Base-by-base conservation (phyloP, 2,113 vertebrate species). In the Prunella fulvescens region DNA sequence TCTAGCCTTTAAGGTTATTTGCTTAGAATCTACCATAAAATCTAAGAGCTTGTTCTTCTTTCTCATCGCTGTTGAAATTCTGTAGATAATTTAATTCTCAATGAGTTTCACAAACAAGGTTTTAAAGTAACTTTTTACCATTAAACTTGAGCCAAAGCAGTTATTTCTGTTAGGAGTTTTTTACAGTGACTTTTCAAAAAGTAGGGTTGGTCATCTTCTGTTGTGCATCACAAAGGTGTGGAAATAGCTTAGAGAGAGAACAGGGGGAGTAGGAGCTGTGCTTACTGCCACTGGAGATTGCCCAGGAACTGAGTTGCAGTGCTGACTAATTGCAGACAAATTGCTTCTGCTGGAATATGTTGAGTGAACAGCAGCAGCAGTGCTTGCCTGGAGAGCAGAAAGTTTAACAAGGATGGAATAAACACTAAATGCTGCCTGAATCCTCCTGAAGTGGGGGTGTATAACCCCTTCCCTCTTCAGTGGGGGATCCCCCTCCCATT, bases 261-360 rank as follows among this genome's bases (percentile, higher is more conserved):
- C 16, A 42, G 28, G 15, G 29, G 50, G 45, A 54, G 67, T 3
- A 53, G n/a, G 73, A 89, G 3, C 64, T 37, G 73, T 57, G 62
- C 73, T 57, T 9, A 9, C 42, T 90, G 67, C 42, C n/a, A n/a
- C 91, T 66, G 13, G 42, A 85, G 35, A 31, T 47, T 88, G 74
- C 87, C 74, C 45, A 45, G 73, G 92, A 64, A 31, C 81, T 22
- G 73, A 35, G 54, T 25, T 80, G 66, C 79, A 5, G 14, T 44
- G 56, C 90, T 88, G 90, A 90, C 82, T 92, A 96, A 88, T 84
- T 92, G 86, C 83, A 71, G 80, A 74, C 33, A 96, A 90, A 83
- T 78, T 74, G 61, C 78, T 90, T 78, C 79, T 90, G 85, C 90
- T 81, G 82, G 82, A 31, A 39, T 3, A 10, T 9, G 50, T 10